phyloP scores from a whole-genome alignment of 2,888 invertebrate genomes.

The Crocallis elinguaria region DNA sequence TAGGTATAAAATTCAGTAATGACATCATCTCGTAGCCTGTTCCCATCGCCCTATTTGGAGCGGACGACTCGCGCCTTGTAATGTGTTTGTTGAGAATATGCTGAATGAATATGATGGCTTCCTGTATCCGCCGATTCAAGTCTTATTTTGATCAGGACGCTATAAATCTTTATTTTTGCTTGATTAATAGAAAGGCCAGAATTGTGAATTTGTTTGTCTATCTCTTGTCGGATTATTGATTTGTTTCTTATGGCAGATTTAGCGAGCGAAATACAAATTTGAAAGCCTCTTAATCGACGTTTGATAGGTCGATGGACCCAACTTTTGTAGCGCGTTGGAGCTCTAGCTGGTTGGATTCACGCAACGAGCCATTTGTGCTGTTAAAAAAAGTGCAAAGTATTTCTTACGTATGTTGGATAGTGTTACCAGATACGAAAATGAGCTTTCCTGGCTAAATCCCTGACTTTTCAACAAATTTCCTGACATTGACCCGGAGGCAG shows the following conservation, averaged over 20 bases:
- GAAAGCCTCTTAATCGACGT: no score
- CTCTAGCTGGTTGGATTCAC: no score
- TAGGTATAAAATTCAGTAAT: constrained; percentile 24
- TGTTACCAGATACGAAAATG: no score
- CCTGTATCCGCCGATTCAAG: constrained; percentile 22
- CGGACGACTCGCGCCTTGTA: background rate
- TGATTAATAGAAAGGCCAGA: background rate
- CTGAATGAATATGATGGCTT: constrained; percentile 31
- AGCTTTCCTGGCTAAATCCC: no score
- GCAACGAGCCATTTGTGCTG: no score
- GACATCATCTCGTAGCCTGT: constrained; percentile 25
- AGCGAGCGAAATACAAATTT: no score
- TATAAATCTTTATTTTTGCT: background rate
- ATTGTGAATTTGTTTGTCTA: background rate
- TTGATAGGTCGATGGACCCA: no score
- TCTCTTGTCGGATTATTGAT: background rate
- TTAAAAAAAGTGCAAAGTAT: no score
- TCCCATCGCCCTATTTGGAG: constrained; percentile 15
- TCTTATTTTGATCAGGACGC: constrained; percentile 3
- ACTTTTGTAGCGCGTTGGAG: no score
- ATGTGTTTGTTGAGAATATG: constrained; percentile 10
- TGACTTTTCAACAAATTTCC: no score
- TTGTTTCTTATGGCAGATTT: background rate
- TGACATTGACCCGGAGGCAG: no score
- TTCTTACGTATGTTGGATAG: no score